Evolutionary conservation across 2,888 invertebrate genomes (phyloP).

Genomic region (Glomeris marginata): DNA sequence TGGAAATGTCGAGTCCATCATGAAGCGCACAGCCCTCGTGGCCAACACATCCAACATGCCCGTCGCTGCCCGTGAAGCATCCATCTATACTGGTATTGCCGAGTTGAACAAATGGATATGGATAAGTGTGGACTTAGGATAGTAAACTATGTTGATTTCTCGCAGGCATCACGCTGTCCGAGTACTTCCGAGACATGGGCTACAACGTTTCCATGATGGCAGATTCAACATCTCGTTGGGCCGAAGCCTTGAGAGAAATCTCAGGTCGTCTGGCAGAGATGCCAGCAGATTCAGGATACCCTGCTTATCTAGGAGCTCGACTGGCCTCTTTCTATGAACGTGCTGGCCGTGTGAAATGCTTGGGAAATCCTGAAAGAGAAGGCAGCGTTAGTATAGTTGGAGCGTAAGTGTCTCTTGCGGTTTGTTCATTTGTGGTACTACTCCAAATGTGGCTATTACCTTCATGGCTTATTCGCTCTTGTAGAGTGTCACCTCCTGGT

Average conservation of each 20-base stretch:
- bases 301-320: conserved; percentile 95
- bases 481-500: conserved; percentile 87
- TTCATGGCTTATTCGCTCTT: conserved; percentile 15
- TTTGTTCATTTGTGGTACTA: conserved; percentile 1
- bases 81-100: conserved; percentile 78
- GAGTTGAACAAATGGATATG: too few species aligned
- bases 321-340: conserved; percentile 99
- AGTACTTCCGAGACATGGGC: conserved; percentile 96
- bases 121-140: too few species aligned
- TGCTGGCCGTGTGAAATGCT: conserved; percentile 91
- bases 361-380: conserved; percentile 95
- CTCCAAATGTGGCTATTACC: neutral
- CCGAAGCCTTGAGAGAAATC: conserved; percentile 98
- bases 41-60: conserved; percentile 99
- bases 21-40: conserved; percentile 98
- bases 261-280: conserved; percentile 98
- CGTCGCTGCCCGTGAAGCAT: conserved; percentile 98
- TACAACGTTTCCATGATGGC: conserved; percentile 99
- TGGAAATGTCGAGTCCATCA: conserved; percentile 86
- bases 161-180: conserved; percentile 82
- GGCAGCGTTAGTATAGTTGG: conserved; percentile 99
- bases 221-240: conserved; percentile 99
- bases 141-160: too few species aligned
- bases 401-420: conserved; percentile 40
- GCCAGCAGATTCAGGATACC: conserved; percentile 94